Evolutionary conservation across 2,888 invertebrate species (phyloP).

Genomic region (Keiferia lycopersicella): DNA sequence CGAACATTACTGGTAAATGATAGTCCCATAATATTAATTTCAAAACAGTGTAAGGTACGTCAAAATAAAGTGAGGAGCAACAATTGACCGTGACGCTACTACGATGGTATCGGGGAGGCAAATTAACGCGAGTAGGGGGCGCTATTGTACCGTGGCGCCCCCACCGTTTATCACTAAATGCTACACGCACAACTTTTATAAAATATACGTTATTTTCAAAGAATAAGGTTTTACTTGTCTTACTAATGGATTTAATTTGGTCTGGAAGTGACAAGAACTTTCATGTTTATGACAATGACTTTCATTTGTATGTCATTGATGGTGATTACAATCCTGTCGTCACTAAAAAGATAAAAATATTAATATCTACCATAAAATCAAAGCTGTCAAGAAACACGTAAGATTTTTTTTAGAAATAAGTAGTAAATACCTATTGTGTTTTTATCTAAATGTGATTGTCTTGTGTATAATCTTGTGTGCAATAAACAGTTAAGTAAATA

Average conservation of each 20-base stretch:
- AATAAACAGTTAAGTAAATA: too few relatives aligned
- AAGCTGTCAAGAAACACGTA: not conserved
- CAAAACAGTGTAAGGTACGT: not conserved
- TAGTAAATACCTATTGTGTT: too few relatives aligned
- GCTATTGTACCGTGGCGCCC: conserved; percentile 45
- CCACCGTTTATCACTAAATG: not conserved
- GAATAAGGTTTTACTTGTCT: not conserved
- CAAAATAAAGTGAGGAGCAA: conserved; percentile 25
- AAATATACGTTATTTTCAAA: not conserved
- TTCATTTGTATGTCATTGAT: not conserved
- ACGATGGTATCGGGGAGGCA: conserved; percentile 47
- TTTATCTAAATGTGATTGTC: too few relatives aligned
- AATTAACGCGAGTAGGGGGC: conserved; percentile 41
- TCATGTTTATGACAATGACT: not conserved
- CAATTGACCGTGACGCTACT: conserved; percentile 41
- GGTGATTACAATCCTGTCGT: not conserved
- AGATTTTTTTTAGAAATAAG: too few relatives aligned
- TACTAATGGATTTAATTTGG: not conserved
- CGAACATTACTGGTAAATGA: too few relatives aligned
- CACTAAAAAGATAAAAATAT: not conserved
- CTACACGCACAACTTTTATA: not conserved
- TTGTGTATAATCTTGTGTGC: too few relatives aligned
- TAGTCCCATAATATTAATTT: not conserved
- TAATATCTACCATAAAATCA: too few relatives aligned
- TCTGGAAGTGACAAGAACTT: not conserved